A percentile compares a stretch with the other conserved stretches of the same genome.
These are phyloP conservation scores for Steinernema hermaphroditum DNA, from an alignment of 2,888 invertebrate genomes.

Conservation along the genomic window DNA sequence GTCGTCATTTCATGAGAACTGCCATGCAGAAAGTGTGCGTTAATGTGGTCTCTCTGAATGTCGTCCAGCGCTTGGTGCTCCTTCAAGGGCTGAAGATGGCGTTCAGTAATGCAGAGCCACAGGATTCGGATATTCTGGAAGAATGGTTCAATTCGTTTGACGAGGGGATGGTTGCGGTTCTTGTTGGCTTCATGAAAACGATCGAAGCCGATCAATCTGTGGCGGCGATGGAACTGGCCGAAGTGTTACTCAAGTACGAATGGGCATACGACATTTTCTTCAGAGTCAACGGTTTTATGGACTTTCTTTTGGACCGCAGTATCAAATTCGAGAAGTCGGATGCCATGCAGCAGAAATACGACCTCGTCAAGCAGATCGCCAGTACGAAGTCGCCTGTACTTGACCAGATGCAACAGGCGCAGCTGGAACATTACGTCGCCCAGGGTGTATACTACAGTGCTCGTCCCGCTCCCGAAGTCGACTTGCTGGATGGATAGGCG, in stretches of 20 bases:
- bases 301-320: background rate
- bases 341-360: constrained; percentile 14
- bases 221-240: background rate
- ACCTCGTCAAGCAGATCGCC: constrained; percentile 8
- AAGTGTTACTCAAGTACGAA: background rate
- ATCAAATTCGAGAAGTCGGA: background rate
- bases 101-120: background rate
- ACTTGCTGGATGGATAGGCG: no score
- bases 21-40: constrained; percentile 7
- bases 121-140: background rate
- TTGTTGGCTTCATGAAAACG: background rate
- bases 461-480: no score
- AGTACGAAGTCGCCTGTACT: background rate
- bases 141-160: background rate
- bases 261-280: background rate
- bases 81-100: background rate
- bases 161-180: background rate
- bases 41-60: background rate
- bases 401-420: background rate
- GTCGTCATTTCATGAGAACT: background rate
- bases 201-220: background rate
- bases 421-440: background rate
- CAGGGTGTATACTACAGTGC: constrained; percentile 4
- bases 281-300: background rate
- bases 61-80: background rate